Percentiles rank a stretch among this genome's conserved stretches.
These are phyloP conservation scores for Drosophila gunungcola DNA, from an alignment of 1,140 invertebrate species.

Conservation along the genomic window DNA sequence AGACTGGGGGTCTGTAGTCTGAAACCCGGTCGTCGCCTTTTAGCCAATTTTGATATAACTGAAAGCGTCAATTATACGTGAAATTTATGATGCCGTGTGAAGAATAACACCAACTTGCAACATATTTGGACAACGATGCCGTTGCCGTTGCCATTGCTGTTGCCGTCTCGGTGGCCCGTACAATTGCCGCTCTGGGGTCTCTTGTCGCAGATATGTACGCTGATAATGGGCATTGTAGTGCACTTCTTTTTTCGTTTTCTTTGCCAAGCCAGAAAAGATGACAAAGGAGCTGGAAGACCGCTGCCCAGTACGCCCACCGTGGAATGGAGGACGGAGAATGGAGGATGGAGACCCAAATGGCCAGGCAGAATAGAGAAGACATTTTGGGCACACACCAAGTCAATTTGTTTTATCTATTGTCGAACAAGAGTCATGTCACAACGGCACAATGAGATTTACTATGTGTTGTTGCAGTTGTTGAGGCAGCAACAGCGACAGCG, in stretches of 20 bases:
- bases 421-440: slow-evolving; percentile 83
- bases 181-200: slow-evolving; percentile 50
- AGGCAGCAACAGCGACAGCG: slow-evolving; percentile 8
- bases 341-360: slow-evolving; percentile 19
- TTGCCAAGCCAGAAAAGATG: slow-evolving; percentile 57
- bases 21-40: slow-evolving; percentile 60
- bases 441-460: slow-evolving; percentile 81
- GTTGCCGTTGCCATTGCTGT: slow-evolving; percentile 12
- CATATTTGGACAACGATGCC: slow-evolving; percentile 76
- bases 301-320: slow-evolving; percentile 64
- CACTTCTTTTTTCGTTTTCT: slow-evolving; percentile 27
- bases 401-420: slow-evolving; percentile 84
- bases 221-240: slow-evolving; percentile 80
- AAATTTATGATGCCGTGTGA: slow-evolving; percentile 84
- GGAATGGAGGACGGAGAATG: slow-evolving; percentile 32
- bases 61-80: slow-evolving; percentile 84
- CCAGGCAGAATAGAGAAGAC: slow-evolving; percentile 69
- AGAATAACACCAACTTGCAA: slow-evolving; percentile 84
- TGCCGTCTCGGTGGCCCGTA: slow-evolving; percentile 37
- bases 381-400: slow-evolving; percentile 84
- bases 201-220: slow-evolving; percentile 64
- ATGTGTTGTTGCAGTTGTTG: slow-evolving; percentile 63
- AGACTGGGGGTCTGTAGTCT: slow-evolving; percentile 31
- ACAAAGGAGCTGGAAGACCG: slow-evolving; percentile 62
- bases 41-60: slow-evolving; percentile 83